Base-by-base conservation (phyloP, 92 coral and sea anemone genomes). In the Parazoanthus atlanticus region DNA sequence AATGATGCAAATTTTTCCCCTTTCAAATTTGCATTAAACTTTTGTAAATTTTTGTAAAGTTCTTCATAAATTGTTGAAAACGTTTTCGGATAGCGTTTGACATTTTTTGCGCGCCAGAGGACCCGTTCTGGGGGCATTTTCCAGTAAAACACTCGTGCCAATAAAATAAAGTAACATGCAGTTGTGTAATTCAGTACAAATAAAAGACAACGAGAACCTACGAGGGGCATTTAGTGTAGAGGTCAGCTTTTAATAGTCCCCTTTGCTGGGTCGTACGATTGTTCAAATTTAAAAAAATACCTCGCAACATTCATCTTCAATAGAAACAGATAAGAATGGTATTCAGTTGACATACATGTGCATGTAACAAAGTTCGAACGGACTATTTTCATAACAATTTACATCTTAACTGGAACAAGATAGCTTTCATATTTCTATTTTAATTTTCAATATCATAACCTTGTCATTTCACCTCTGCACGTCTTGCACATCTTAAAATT, bases 251-350 rank as follows among this genome's bases (percentile, higher is more conserved):
- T 38, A 31, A 75, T 52, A 74, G n/a, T 33, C 23, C 26, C 1
- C 46, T 33, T 72, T 19, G 78, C 25, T 33, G 6, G 78, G 78
- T 15, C 40, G 8, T 52, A 52, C 11, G 19, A 73, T 33, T 33
- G 30, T 38, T 75, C 79, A 75, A 75, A 15, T 75, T 75, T 36
- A 38, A 75, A 75, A n/a, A 75, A 75, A 75, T 34, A 34, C 49
- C 78, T 36, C 36, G 79, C 43, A 32, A 36, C 52, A 17, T 75
- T 2, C 33, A 16, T 75, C 19, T 75, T 36, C 26, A 7, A 25
- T 61, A 61, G 69, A 61, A 75, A 36, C 79, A 75, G 11, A 36
- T 36, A 19, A 69, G 40, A 74, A 41, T 19, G 52, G 79, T 34
- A 41, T 36, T 36, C 31, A n/a, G 12, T 75, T 1, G 43, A 75